These are phyloP conservation scores for Mus caroli DNA, from an alignment of 2,797 vertebrate species.

Conservation along the genomic window DNA sequence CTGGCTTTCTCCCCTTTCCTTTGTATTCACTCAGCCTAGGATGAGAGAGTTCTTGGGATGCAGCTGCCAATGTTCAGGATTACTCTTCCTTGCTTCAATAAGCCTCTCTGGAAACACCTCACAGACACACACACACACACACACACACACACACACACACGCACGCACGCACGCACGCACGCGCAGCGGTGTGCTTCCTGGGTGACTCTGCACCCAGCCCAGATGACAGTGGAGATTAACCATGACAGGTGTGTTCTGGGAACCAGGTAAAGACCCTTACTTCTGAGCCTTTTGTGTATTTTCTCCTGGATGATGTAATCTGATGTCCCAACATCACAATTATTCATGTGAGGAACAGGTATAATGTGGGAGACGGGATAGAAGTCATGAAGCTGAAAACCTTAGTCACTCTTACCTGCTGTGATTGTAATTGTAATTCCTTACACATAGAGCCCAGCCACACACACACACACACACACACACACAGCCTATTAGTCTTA, in stretches of 20 bases:
- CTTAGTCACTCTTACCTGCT: background rate
- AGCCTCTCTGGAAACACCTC: background rate
- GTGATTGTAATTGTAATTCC: background rate
- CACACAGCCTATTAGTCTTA: background rate
- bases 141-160: too few relatives aligned
- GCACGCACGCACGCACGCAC: too few relatives aligned
- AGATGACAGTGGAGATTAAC: background rate
- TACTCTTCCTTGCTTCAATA: background rate
- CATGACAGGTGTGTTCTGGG: background rate
- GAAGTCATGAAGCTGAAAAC: background rate
- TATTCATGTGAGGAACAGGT: background rate
- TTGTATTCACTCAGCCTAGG: background rate
- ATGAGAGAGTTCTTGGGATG: background rate
- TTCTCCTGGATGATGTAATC: background rate
- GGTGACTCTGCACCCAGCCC: background rate
- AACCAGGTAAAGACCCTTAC: background rate
- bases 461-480: background rate
- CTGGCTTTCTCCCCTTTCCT: background rate
- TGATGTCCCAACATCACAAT: background rate
- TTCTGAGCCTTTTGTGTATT: background rate
- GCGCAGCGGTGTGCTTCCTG: background rate
- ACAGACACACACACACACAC: background rate
- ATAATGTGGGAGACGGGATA: background rate
- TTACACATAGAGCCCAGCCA: background rate
- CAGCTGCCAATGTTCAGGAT: background rate